phyloP scores from a whole-genome alignment of 2,888 invertebrate species.

The Baccha elongata region DNA sequence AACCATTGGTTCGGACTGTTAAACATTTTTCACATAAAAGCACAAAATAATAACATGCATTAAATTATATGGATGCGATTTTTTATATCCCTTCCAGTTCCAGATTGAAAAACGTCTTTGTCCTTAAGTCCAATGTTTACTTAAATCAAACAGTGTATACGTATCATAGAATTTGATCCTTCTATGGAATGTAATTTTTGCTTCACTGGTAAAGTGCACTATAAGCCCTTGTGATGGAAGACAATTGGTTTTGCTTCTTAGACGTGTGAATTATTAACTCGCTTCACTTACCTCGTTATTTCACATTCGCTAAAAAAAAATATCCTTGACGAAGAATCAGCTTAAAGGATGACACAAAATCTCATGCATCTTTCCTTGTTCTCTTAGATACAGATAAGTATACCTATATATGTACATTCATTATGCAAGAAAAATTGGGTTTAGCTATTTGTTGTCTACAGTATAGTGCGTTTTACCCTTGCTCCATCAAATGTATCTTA shows the following conservation, averaged over 20 bases:
- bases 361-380: background rate
- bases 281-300: slow-evolving; percentile 45
- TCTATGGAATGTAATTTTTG: slow-evolving; percentile 15
- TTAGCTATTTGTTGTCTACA: background rate
- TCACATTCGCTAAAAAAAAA: background rate
- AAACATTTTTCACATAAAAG: no score
- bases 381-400: background rate
- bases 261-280: slow-evolving; percentile 66
- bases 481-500: background rate
- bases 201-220: slow-evolving; percentile 55
- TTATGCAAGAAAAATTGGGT: background rate
- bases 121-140: slow-evolving; percentile 27
- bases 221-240: slow-evolving; percentile 58
- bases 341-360: background rate
- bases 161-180: slow-evolving; percentile 29
- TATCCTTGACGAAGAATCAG: background rate
- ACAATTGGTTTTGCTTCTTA: slow-evolving; percentile 65
- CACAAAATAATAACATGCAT: no score
- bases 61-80: background rate
- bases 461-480: background rate
- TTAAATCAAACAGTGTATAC: slow-evolving; percentile 1
- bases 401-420: background rate
- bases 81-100: slow-evolving; percentile 25
- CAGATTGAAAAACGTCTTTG: slow-evolving; percentile 1
- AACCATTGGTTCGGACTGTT: no score